Conservation (phyloP, 2,113 vertebrate species). For the Otocyon megalotis region DNA sequence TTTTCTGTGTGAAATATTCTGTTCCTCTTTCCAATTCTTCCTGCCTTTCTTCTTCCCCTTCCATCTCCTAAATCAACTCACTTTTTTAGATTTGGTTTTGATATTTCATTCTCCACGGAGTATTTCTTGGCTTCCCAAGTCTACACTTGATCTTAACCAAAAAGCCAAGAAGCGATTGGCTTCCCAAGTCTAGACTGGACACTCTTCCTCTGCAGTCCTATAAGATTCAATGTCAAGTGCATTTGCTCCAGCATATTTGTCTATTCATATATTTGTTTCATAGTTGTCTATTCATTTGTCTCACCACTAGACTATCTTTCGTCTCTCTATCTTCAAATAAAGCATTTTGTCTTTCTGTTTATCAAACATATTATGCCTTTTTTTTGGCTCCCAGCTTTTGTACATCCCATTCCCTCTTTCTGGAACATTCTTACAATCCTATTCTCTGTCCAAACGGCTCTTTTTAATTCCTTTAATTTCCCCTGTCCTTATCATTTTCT, state of each 20-base stretch:
- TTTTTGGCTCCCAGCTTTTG: neutral
- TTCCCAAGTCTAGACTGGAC: neutral
- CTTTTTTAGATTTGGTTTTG: neutral
- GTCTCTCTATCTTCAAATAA: neutral
- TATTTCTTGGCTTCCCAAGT: neutral
- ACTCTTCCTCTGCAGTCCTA: fast-evolving
- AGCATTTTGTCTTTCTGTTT: neutral
- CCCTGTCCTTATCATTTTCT: neutral
- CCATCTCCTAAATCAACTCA: neutral
- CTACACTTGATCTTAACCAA: neutral
- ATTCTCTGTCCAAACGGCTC: neutral
- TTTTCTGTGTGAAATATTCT: neutral
- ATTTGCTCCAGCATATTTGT: neutral
- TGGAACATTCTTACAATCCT: neutral
- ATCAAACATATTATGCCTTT: neutral
- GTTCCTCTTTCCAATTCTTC: neutral
- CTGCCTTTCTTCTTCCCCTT: neutral
- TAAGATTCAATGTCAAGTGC: neutral
- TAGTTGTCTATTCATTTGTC: neutral
- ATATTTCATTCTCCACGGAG: neutral
- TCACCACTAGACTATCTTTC: neutral
- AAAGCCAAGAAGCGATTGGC: neutral
- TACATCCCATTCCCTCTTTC: neutral
- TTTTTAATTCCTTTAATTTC: neutral
- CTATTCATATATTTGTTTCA: too few relatives aligned